Conservation (phyloP, 2,113 vertebrate genomes). For the Cyanistes caeruleus region DNA sequence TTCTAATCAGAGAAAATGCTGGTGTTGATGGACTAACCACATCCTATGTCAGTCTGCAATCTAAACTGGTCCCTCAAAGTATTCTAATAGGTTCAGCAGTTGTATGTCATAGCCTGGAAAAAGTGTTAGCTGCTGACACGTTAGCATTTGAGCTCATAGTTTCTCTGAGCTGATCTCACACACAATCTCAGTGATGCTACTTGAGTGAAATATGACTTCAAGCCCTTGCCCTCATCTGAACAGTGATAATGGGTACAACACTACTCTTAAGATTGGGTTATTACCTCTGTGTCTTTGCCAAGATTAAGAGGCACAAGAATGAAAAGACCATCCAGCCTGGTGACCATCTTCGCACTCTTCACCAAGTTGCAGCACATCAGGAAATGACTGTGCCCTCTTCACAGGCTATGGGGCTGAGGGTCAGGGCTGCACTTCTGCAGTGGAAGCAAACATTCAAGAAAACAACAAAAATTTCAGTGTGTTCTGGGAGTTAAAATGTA, state of each 20-base stretch:
- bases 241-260: neutral
- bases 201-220: neutral
- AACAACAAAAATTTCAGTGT: neutral
- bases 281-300: neutral
- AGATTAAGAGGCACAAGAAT: neutral
- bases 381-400: neutral
- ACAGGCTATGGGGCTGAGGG: fast-evolving
- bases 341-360: neutral
- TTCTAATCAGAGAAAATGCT: neutral
- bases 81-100: neutral
- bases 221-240: neutral
- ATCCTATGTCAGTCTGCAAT: neutral
- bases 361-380: fast-evolving
- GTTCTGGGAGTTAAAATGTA: neutral
- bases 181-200: neutral
- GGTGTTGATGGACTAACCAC: neutral
- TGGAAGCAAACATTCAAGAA: neutral
- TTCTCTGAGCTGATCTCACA: neutral
- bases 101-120: neutral
- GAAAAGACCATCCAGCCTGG: neutral
- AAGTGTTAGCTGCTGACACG: fast-evolving
- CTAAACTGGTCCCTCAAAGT: neutral
- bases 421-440: neutral
- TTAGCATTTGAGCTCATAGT: neutral
- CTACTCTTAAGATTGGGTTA: neutral